phyloP scores from a whole-genome alignment of 2,888 invertebrate species.

The Imbricaverruca yamaguchii region DNA sequence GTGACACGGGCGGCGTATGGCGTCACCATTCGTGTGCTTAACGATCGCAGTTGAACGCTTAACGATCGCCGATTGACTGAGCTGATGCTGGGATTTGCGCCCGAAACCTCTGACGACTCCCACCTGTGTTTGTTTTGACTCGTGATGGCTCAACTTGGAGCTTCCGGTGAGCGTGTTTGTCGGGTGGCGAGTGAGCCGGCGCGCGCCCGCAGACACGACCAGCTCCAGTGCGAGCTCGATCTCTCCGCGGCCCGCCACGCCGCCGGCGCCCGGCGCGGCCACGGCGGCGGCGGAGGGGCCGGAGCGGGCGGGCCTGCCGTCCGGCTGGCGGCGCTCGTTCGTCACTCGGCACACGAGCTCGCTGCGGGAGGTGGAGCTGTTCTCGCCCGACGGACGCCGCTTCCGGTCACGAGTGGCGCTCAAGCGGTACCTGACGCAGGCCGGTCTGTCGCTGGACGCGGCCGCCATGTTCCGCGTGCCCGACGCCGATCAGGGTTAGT shows the following conservation, averaged over 20 bases:
- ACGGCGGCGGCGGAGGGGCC: background rate
- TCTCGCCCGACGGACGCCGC: constrained; percentile 96
- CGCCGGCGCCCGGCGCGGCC: background rate
- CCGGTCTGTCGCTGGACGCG: constrained; percentile 82
- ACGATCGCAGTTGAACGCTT: too few species aligned
- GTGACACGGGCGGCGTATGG: too few species aligned
- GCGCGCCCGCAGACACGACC: background rate
- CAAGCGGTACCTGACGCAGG: constrained; percentile 81
- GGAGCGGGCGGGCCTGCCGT: background rate
- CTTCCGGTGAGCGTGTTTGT: too few species aligned
- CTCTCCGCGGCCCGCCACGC: too few species aligned
- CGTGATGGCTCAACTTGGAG: too few species aligned
- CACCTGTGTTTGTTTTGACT: too few species aligned
- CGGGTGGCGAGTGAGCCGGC: background rate
- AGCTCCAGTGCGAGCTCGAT: background rate
- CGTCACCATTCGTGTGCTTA: too few species aligned
- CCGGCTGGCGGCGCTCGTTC: constrained; percentile 27
- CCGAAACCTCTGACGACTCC: too few species aligned
- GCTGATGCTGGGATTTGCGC: too few species aligned
- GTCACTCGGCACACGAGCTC: constrained; percentile 76
- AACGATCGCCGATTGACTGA: too few species aligned
- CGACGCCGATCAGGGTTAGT: constrained; percentile 82
- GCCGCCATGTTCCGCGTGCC: constrained; percentile 76
- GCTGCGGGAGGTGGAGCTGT: constrained; percentile 98
- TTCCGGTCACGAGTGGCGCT: constrained; percentile 98